Base-by-base conservation (phyloP, 2,797 vertebrate genomes). In the Sternotherus odoratus region DNA sequence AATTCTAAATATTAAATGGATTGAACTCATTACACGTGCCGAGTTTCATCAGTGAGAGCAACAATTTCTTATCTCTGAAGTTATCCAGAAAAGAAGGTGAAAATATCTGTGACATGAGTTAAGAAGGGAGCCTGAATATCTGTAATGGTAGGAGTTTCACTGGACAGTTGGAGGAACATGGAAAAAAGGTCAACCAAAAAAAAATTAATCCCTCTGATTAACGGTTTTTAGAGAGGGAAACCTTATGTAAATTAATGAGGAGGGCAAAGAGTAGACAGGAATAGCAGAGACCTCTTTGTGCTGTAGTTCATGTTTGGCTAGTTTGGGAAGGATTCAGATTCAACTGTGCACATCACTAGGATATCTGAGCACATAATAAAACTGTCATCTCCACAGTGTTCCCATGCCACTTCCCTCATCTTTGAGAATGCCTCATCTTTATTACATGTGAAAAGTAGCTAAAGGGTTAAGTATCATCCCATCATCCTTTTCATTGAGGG, bases 181-280 rank as follows among this genome's bases (percentile, higher is more conserved):
- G 66, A 26, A 16, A 83, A 88, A 92, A 66, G 2, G 1, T 85
- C 39, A 5, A 75, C 23, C 39, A 23, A 92, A 84, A 94, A 60
- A 10, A 93, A 66, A n/a, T n/a, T n/a, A 10, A 79, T 1, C 28
- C 77, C 17, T 19, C 6, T 80, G 39, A 17, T 72, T 6, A 16
- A 28, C 12, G 7, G 54, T 60, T 83, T 9, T 51, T 86, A 36
- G 28, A 86, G 23, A 79, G 33, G 43, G 33, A 4, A 86, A 17
- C 57, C n/a, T 36, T 13, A 39, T 33, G 36, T 19, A 12, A 66
- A 36, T 54, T 11, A 66, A 33, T 16, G 79, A 5, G 3, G 77
- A 33, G 50, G 53, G 74, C 11, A 78, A 39, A 23, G 66, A 0
- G 0, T 50, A 21, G 2, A 0, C 48, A 21, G 75, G 15, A 39